Conservation (phyloP, 2,797 vertebrate species). For the Anas acuta region DNA sequence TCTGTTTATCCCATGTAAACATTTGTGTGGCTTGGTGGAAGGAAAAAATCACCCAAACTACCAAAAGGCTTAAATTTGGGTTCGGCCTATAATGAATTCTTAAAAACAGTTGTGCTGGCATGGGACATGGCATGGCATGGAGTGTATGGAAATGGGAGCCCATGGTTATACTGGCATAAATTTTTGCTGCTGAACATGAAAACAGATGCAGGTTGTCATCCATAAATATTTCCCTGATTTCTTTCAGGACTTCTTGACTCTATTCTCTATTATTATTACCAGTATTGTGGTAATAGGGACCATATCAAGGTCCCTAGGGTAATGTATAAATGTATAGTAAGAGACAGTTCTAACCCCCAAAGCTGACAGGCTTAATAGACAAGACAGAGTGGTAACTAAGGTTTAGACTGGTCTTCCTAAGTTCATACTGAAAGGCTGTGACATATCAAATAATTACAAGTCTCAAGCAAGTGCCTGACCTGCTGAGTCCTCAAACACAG, state of each 20-base stretch:
- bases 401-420: not conserved
- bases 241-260: not conserved
- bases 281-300: not conserved
- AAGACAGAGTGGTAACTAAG: not conserved
- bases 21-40: not conserved
- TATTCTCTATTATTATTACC: not conserved
- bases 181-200: not conserved
- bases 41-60: not conserved
- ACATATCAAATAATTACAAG: not conserved
- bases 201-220: fast-evolving
- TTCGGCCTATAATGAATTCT: not conserved
- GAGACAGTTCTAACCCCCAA: not conserved
- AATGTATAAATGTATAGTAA: not conserved
- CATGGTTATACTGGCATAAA: not conserved
- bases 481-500: not conserved
- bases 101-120: not conserved
- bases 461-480: not conserved
- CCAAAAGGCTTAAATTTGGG: not conserved
- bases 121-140: not conserved
- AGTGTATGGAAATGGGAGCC: not conserved
- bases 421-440: not conserved
- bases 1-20: not conserved
- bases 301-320: not conserved
- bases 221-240: not conserved
- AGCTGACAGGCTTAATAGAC: not conserved